phyloP scores from a whole-genome alignment of 2,113 vertebrate genomes.

The Ceyx melanurus region DNA sequence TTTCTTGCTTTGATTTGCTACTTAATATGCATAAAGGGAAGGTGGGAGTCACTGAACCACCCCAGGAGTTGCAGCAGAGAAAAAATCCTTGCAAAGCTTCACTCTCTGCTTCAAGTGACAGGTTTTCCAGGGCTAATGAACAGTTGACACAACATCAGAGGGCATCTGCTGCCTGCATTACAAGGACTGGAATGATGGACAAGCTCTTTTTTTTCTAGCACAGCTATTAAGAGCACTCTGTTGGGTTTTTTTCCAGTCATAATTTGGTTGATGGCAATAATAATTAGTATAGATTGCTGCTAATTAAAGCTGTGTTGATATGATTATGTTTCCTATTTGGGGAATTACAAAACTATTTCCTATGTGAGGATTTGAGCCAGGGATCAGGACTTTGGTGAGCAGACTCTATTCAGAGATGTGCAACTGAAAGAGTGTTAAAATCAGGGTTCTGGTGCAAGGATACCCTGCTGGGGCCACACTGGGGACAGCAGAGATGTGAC shows the following conservation, averaged over 20 bases:
- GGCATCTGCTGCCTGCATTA: slow-evolving; percentile 53
- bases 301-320: slow-evolving; percentile 50
- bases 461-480: background rate
- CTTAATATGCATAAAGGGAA: background rate
- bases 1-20: slow-evolving; percentile 31
- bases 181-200: background rate
- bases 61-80: background rate
- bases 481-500: background rate
- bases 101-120: background rate
- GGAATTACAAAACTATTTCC: slow-evolving; percentile 24
- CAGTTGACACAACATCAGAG: slow-evolving; percentile 48
- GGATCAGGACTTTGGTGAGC: background rate
- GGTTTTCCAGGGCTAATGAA: background rate
- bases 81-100: background rate
- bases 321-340: slow-evolving; percentile 44
- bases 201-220: background rate
- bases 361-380: background rate
- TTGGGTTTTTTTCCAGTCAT: background rate
- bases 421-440: background rate
- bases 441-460: background rate
- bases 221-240: background rate
- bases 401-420: background rate
- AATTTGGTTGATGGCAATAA: slow-evolving; percentile 32
- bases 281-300: slow-evolving; percentile 35
- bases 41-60: background rate